phyloP scores from a whole-genome alignment of 1,140 invertebrate species.

The Notospermus geniculatus region DNA sequence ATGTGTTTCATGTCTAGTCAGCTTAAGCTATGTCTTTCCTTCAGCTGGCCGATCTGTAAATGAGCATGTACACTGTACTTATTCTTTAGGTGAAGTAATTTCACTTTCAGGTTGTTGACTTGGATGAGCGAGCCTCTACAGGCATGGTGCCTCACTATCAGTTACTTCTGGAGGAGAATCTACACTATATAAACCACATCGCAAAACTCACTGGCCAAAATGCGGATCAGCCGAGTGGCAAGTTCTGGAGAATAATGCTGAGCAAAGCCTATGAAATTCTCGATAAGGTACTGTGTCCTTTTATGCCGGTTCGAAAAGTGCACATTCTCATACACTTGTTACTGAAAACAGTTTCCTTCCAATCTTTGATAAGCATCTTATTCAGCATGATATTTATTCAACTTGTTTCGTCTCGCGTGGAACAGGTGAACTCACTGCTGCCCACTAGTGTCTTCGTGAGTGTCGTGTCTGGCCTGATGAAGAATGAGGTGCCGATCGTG shows the following conservation, averaged over 20 bases:
- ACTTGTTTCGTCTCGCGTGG: slow-evolving; percentile 21
- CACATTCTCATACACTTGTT: too few relatives aligned
- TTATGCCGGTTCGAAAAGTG: too few relatives aligned
- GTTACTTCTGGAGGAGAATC: slow-evolving; percentile 34
- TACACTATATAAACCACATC: slow-evolving; percentile 37
- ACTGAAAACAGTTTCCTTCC: too few relatives aligned
- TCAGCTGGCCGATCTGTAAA: too few relatives aligned
- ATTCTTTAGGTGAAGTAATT: too few relatives aligned
- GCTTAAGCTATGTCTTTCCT: too few relatives aligned
- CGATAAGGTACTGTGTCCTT: slow-evolving; percentile 38
- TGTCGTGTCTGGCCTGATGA: slow-evolving; percentile 70
- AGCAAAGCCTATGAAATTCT: slow-evolving; percentile 71
- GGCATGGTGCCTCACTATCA: slow-evolving; percentile 29
- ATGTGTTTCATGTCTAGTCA: too few relatives aligned
- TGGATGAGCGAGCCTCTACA: not conserved
- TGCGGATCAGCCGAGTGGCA: slow-evolving; percentile 39
- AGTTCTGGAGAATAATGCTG: slow-evolving; percentile 78
- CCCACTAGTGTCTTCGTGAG: slow-evolving; percentile 73
- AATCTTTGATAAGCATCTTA: not conserved
- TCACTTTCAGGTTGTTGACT: not conserved
- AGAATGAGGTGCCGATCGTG: slow-evolving; percentile 68
- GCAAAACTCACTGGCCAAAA: slow-evolving; percentile 24
- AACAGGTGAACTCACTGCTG: slow-evolving; percentile 69
- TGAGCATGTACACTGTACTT: too few relatives aligned
- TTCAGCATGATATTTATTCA: slow-evolving; percentile 1